phyloP scores from a whole-genome alignment of 1,140 invertebrate genomes.

The Diorhabda carinulata region DNA sequence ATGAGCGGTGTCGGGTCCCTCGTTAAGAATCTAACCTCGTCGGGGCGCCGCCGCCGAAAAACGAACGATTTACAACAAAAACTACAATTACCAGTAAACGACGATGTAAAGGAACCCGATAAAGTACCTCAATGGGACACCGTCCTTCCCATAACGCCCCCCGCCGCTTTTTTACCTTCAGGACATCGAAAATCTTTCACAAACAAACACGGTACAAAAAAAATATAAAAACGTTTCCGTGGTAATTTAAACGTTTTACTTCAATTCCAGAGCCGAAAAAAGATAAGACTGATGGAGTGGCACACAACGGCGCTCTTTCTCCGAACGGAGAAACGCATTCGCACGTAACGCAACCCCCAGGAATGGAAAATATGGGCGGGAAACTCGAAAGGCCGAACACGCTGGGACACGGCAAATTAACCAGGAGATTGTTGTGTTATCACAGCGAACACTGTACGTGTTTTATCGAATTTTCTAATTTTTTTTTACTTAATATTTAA shows the following conservation, averaged over 20 bases:
- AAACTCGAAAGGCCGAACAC: conserved; percentile 71
- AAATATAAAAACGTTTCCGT: not conserved
- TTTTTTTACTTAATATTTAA: conserved; percentile 10
- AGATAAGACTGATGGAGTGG: conserved; percentile 80
- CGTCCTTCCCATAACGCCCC: conserved; percentile 61
- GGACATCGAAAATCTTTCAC: conserved; percentile 28
- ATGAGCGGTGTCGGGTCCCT: conserved; percentile 63
- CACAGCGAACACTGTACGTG: conserved; percentile 66
- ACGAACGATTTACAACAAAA: conserved; percentile 60
- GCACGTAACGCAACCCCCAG: conserved; percentile 44
- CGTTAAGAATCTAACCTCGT: conserved; percentile 64
- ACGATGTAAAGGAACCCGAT: conserved; percentile 50
- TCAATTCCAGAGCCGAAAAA: conserved; percentile 78
- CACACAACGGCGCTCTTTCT: conserved; percentile 60
- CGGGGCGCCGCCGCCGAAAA: conserved; percentile 56
- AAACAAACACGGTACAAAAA: conserved; percentile 15
- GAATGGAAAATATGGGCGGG: conserved; percentile 43
- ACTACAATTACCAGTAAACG: conserved; percentile 54
- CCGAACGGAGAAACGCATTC: conserved; percentile 54
- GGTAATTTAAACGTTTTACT: conserved; percentile 28
- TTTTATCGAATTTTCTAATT: not conserved
- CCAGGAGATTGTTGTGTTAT: conserved; percentile 67
- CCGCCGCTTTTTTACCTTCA: conserved; percentile 55
- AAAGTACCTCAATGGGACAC: conserved; percentile 56
- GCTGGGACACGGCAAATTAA: conserved; percentile 66